Conservation (phyloP, 2,888 invertebrate genomes). For the Mimumesa dahlbomi region DNA sequence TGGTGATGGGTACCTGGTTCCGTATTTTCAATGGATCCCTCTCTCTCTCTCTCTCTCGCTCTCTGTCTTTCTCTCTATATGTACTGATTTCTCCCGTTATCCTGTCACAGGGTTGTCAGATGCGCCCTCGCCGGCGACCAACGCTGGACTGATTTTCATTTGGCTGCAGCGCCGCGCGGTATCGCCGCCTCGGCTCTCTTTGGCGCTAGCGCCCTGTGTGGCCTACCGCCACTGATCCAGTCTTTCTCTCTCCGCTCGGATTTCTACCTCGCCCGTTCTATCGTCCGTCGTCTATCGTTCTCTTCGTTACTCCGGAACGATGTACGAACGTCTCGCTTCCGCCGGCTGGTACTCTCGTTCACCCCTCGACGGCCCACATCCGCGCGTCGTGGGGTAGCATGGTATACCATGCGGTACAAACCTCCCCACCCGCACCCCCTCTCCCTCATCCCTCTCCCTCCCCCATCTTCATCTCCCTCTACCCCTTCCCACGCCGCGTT, state of each 20-base stretch:
- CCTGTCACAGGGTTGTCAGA: constrained; percentile 61
- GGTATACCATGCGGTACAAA: constrained; percentile 63
- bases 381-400: constrained; percentile 63
- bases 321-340: no score
- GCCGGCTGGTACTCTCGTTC: background rate
- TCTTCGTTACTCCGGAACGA: constrained; percentile 2
- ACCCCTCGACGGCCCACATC: constrained; percentile 56
- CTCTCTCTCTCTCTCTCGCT: constrained; percentile 11
- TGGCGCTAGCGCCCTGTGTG: constrained; percentile 63
- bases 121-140: constrained; percentile 77
- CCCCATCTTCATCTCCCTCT: constrained; percentile 46
- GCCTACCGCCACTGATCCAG: constrained; percentile 53
- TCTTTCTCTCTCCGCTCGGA: constrained; percentile 15
- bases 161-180: constrained; percentile 75
- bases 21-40: no score
- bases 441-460: constrained; percentile 2
- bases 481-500: constrained; percentile 53
- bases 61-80: constrained; percentile 24
- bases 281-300: constrained; percentile 22
- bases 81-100: constrained; percentile 31
- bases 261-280: constrained; percentile 21
- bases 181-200: constrained; percentile 63
- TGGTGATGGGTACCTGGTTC: no score
- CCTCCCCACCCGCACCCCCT: constrained; percentile 51
- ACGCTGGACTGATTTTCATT: constrained; percentile 79